phyloP scores from a whole-genome alignment of 2,113 vertebrate genomes.

The Malurus elegans region DNA sequence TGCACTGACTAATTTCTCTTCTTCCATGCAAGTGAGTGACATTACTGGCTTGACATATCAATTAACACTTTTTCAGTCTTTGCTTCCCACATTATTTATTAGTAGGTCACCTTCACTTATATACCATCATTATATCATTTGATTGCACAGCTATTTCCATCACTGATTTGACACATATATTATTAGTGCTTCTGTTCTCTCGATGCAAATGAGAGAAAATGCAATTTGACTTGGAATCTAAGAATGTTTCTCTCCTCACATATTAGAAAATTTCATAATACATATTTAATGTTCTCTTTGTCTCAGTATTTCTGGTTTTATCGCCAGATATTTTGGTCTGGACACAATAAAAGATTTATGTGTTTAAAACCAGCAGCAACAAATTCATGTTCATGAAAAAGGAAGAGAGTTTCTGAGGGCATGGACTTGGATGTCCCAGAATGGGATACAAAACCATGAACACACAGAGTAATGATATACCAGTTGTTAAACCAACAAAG shows the following conservation, averaged over 20 bases:
- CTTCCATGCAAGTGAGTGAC: background rate
- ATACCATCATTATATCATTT: constrained; percentile 27
- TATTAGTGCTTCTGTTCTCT: constrained; percentile 20
- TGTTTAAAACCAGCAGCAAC: background rate
- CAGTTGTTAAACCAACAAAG: background rate
- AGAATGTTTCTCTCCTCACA: background rate
- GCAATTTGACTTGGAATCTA: background rate
- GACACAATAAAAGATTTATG: background rate
- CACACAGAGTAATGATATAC: background rate
- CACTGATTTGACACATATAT: background rate
- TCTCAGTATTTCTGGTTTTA: background rate
- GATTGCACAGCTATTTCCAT: constrained; percentile 24
- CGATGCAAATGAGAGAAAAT: constrained; percentile 10
- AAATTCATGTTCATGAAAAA: background rate
- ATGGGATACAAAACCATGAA: background rate
- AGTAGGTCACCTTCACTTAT: constrained; percentile 36
- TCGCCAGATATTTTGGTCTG: background rate
- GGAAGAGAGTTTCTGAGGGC: background rate
- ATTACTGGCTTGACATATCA: constrained; percentile 30
- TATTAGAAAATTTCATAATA: background rate
- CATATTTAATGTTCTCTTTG: background rate
- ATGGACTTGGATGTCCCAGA: background rate
- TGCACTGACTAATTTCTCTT: constrained; percentile 28
- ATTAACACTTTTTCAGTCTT: constrained; percentile 43
- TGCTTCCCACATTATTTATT: constrained; percentile 23